Percentiles rank a stretch among this genome's conserved stretches.
phyloP scores from a whole-genome alignment of 2,797 vertebrate species.

The Hydrocynus forskahlii region DNA sequence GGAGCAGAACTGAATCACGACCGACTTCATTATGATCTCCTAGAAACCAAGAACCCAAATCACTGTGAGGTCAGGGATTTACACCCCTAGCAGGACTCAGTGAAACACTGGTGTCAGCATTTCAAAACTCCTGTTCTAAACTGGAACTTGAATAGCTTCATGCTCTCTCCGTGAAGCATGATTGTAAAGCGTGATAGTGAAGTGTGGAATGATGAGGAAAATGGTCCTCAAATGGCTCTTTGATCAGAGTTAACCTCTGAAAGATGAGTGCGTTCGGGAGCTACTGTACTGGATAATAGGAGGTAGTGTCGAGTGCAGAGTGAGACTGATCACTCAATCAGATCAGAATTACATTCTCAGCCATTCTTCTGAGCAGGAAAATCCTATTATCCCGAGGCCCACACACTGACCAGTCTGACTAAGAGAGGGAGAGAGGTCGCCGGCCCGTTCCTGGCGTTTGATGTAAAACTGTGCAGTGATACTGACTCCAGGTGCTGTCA shows the following conservation, averaged over 20 bases:
- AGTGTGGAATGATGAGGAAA: neutral
- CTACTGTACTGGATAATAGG: slow-evolving; percentile 31
- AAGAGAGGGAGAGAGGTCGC: neutral
- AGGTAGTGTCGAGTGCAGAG: slow-evolving; percentile 4
- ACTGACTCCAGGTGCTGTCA: neutral
- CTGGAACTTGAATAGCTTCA: neutral
- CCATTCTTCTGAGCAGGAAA: slow-evolving; percentile 14
- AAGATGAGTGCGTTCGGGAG: slow-evolving; percentile 1
- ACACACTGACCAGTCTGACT: neutral
- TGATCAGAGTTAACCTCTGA: neutral
- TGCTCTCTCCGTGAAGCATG: slow-evolving; percentile 41
- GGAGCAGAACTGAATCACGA: too few species aligned
- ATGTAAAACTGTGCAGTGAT: neutral
- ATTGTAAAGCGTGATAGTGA: slow-evolving; percentile 31
- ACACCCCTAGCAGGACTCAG: neutral
- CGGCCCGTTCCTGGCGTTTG: neutral
- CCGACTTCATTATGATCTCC: too few species aligned
- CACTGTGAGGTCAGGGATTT: neutral
- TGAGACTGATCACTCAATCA: slow-evolving; percentile 48
- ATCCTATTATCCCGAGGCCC: slow-evolving; percentile 19
- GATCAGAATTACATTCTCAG: slow-evolving; percentile 31
- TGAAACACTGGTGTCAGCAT: neutral
- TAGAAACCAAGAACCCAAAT: too few species aligned
- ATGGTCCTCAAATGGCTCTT: neutral
- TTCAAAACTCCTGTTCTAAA: neutral